Evolutionary conservation across 1,140 invertebrate species (phyloP).

Genomic region (Littorina saxatilis): DNA sequence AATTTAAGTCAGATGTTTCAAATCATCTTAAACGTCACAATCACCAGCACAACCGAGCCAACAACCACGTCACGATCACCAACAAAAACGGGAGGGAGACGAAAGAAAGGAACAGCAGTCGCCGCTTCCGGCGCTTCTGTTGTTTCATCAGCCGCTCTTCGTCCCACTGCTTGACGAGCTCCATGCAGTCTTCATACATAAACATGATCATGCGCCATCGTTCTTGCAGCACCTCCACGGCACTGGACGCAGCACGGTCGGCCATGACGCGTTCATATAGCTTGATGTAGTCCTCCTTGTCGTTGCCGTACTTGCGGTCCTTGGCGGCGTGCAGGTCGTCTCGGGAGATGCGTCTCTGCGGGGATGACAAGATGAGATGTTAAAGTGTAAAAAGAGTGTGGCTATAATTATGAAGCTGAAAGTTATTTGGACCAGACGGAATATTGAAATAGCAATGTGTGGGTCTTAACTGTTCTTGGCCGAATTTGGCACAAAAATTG

Average conservation of each 20-base stretch:
- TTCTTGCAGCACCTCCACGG: slow-evolving; percentile 59
- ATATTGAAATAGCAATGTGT: no score
- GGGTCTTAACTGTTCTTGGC: no score
- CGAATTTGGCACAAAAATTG: no score
- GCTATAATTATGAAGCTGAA: no score
- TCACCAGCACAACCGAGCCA: slow-evolving; percentile 16
- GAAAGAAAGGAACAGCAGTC: slow-evolving; percentile 6
- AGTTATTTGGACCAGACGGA: no score
- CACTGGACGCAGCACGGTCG: slow-evolving; percentile 52
- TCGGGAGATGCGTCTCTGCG: slow-evolving; percentile 53
- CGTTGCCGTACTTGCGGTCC: slow-evolving; percentile 51
- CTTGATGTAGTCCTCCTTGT: slow-evolving; percentile 51
- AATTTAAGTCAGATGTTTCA: no score
- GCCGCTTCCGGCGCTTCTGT: background rate
- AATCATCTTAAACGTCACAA: no score
- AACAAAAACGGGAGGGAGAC: slow-evolving; percentile 20
- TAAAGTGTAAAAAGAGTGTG: no score
- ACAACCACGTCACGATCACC: slow-evolving; percentile 8
- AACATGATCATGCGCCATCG: slow-evolving; percentile 65
- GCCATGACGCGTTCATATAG: slow-evolving; percentile 52
- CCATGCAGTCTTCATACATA: slow-evolving; percentile 64
- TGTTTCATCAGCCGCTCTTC: background rate
- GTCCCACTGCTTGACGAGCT: slow-evolving; percentile 42
- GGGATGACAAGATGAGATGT: no score
- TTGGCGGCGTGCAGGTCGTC: slow-evolving; percentile 34